Evolutionary conservation across 2,797 vertebrate species (phyloP), one percentile per base, ranked within the genome.

Genomic region (Monodelphis domestica): DNA sequence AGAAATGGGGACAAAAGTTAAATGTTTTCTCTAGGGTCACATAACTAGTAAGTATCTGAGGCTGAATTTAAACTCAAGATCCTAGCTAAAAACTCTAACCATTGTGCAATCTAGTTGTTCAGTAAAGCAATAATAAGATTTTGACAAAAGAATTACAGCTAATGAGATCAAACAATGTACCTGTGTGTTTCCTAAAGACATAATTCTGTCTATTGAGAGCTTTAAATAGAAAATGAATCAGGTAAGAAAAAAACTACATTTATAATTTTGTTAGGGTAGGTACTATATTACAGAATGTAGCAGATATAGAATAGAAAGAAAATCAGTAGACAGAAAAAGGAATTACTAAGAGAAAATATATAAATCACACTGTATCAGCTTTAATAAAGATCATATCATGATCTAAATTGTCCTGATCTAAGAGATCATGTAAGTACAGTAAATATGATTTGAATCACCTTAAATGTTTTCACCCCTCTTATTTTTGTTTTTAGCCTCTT

Each of bases 371-470:
- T 53, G 14, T 84, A 63, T 92, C 45, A 89, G 53, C 87, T 12
- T 15, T 12, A 90, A 26, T 84, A 50, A 70, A 53, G 28, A 63
- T 12, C 3, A 55, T 92, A 33, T 90, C 84, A 54, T 54, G 51
- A 53, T 89, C 38, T 53, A 51, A 84, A 29, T 53, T 70, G 53
- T 14, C 45, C 26, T 84, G 38, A 26, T 84, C 21, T 38, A 45
- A 45, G 78, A 78, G 17, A 45, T 63, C 45, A 52, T 4, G 51
- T 45, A 70, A 96, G 88, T 28, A 93, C 91, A 94, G 29, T 50
- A 94, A 88, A 57, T 50, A 52, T 26, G 3, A 3, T 54, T 54
- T 56, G 33, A 94, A 90, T 84, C 51, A 14, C 6, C 33, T 53
- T 59, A 59, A 28, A 88, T 26, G 17, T 89, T 89, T 53, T n/a